Conservation (phyloP, 2,113 vertebrate genomes). For the Circaetus cinerascens region DNA sequence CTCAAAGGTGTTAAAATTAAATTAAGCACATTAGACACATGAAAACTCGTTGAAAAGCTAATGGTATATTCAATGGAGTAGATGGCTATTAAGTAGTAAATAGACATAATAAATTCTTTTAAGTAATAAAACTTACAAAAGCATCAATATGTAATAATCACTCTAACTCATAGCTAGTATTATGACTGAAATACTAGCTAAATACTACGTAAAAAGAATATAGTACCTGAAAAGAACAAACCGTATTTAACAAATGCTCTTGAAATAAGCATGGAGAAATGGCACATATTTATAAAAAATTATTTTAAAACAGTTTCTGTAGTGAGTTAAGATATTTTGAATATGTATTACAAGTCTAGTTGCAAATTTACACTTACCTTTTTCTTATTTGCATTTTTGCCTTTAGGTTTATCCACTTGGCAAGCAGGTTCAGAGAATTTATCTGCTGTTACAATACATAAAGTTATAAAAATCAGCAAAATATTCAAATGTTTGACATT, state of each 20-base stretch:
- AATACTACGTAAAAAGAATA: not conserved
- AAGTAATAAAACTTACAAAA: not conserved
- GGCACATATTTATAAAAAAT: not conserved
- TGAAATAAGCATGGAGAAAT: not conserved
- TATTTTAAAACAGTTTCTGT: not conserved
- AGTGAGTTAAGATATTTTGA: not conserved
- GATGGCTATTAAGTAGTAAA: not conserved
- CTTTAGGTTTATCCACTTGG: not conserved
- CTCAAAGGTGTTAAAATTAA: not conserved
- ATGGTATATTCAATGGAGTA: not conserved
- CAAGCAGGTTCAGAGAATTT: not conserved
- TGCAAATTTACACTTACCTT: conserved; percentile 14
- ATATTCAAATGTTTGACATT: not conserved
- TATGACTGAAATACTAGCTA: not conserved
- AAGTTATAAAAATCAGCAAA: not conserved
- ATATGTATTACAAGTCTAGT: not conserved
- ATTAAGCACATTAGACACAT: not conserved
- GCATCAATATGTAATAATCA: not conserved
- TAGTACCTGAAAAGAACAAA: not conserved
- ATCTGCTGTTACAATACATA: not conserved
- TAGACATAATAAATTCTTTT: not conserved
- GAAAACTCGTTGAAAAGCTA: not conserved
- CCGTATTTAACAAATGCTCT: not conserved
- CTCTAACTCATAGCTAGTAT: not conserved
- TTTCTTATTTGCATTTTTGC: not conserved